Conservation (phyloP, 2,113 vertebrate species). For the Psittacus erithacus region DNA sequence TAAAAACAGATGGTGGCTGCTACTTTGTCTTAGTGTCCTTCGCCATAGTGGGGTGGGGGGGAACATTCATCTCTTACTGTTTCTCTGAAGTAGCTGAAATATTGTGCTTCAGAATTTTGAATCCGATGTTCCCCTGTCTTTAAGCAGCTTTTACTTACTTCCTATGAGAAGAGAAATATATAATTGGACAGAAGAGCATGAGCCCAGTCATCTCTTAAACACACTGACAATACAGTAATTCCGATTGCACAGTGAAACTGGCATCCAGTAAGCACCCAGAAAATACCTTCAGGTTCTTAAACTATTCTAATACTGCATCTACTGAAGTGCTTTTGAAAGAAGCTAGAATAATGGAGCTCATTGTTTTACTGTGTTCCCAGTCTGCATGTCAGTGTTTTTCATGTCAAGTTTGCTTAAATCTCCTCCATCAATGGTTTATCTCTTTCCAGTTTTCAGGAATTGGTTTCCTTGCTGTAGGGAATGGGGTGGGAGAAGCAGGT, state of each 20-base stretch:
- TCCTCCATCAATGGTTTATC: constrained; percentile 18
- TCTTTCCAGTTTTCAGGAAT: constrained; percentile 79
- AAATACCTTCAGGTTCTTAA: not conserved
- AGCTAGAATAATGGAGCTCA: not conserved
- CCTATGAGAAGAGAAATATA: not conserved
- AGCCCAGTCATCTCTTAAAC: not conserved
- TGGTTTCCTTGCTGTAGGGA: constrained; percentile 12
- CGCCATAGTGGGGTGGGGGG: not conserved
- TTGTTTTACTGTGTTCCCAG: not conserved
- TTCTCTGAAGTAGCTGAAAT: not conserved
- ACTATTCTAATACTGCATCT: not conserved
- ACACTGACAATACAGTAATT: not conserved
- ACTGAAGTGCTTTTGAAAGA: not conserved
- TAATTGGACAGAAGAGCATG: not conserved
- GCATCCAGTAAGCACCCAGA: not conserved
- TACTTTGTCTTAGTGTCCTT: not conserved
- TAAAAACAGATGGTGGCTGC: not conserved
- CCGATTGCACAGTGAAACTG: not conserved
- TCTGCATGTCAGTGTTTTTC: not conserved
- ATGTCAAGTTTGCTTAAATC: not conserved
- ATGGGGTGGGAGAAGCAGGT: no score
- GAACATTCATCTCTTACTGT: not conserved
- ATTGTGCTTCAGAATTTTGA: not conserved
- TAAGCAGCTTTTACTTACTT: not conserved
- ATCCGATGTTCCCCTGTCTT: not conserved